A percentile compares a stretch with the other conserved stretches of the same genome.
Evolutionary conservation across 92 coral and sea anemone genomes (phyloP).

Genomic region (Heteractis magnifica): DNA sequence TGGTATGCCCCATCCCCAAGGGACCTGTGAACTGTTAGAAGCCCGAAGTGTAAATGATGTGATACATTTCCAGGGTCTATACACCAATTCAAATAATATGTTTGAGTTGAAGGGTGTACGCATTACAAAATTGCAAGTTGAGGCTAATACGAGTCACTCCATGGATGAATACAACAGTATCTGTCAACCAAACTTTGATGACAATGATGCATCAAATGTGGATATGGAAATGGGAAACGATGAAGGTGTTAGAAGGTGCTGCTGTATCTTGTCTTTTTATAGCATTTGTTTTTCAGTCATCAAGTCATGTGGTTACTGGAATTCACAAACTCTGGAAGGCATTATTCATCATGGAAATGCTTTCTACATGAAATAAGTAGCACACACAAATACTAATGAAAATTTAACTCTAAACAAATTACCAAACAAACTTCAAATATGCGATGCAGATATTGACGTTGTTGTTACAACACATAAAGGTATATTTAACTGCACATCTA

Average conservation of each 20-base stretch:
- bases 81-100: constrained; percentile 7
- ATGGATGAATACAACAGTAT: background rate
- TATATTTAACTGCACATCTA: background rate
- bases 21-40: background rate
- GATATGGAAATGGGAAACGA: no score
- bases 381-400: background rate
- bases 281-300: no score
- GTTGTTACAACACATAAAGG: background rate
- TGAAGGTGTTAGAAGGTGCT: no score
- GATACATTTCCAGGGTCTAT: constrained; percentile 8
- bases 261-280: no score
- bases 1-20: no score
- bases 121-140: constrained; percentile 8
- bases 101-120: constrained; percentile 4
- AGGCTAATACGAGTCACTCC: background rate
- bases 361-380: background rate
- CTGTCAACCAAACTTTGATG: no score
- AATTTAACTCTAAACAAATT: background rate
- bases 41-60: constrained; percentile 11
- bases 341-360: background rate
- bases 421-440: constrained; percentile 3
- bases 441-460: background rate
- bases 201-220: no score
- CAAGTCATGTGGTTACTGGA: no score
- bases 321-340: no score